Evolutionary conservation across 2,113 vertebrate genomes (phyloP), one percentile per base, ranked within the genome.

Genomic region (Mormyrus lacerda): DNA sequence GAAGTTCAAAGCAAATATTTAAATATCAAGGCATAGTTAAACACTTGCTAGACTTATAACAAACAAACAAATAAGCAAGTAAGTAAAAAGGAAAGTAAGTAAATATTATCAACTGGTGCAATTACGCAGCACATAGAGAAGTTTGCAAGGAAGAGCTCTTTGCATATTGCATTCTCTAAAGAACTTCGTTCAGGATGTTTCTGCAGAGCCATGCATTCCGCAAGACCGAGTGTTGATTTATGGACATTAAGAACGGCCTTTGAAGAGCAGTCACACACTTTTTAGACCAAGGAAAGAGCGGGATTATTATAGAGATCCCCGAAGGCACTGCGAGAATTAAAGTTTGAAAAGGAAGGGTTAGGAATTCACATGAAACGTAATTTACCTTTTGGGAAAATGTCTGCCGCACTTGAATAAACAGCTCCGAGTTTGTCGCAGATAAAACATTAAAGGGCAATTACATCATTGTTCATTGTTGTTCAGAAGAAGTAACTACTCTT

Each of bases 331-430:
- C 5, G 50, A 48, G n/a, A 85, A 85, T 84, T 55, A 65, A 65
- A 85, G 53, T 55, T 51, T 55, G 88, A 31, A 24, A 44, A 39
- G 24, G 35, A 84, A 89, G 50, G 51, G 39, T 73, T 10, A 79
- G 88, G 51, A 45, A 85, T 45, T 89, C 83, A 85, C 44, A 21
- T 85, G 55, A 47, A 89, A 89, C 27, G 15, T 85, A 47, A 58
- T 51, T 53, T 89, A 89, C 88, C 69, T 89, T 89, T 55, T 73
- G 83, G 44, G 84, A 24, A 50, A 87, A 89, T 73, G 83, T 89
- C 82, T 85, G 83, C 24, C 21, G 55, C 83, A 73, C 82, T 50
- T 73, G 53, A 89, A 86, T 69, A 65, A 53, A 73, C 82, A 47
- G 55, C 82, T 85, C 24, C 15, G 45, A 85, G 35, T 65, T 13